Evolutionary conservation across 2,797 vertebrate species (phyloP).

Genomic region (Lagodon rhomboides): DNA sequence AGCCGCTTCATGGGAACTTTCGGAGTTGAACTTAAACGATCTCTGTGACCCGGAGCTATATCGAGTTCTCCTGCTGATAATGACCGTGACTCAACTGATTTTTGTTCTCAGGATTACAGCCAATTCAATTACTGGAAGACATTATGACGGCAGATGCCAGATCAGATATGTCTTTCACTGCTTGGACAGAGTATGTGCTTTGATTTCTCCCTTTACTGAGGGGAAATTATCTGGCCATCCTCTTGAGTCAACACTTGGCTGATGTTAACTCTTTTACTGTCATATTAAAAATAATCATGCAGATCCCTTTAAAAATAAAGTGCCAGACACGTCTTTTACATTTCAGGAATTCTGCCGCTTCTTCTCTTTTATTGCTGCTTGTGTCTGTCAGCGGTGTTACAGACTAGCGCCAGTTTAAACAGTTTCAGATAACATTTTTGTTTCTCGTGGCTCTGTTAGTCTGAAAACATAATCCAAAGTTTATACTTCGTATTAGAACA

Average conservation of each 20-base stretch:
- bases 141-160: constrained; percentile 36
- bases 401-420: background rate
- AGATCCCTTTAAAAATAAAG: constrained; percentile 8
- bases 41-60: background rate
- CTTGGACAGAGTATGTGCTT: constrained; percentile 47
- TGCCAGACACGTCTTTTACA: constrained; percentile 16
- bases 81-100: background rate
- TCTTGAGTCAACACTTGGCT: constrained; percentile 27
- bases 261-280: constrained; percentile 10
- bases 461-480: constrained; percentile 22
- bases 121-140: constrained; percentile 32
- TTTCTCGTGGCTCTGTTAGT: constrained; percentile 19
- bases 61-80: constrained; percentile 27
- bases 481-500: constrained; percentile 25
- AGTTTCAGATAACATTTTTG: constrained; percentile 11
- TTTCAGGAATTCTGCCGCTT: background rate
- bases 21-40: background rate
- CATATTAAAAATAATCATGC: constrained; percentile 28
- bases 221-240: constrained; percentile 48
- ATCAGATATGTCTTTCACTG: constrained; percentile 60
- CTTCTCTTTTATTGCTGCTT: constrained; percentile 9
- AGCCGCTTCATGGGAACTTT: too few species aligned
- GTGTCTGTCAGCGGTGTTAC: constrained; percentile 33
- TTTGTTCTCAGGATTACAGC: constrained; percentile 13
- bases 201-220: constrained; percentile 41